Conservation (phyloP, 23 tunicate species). For the Corella eumyota region DNA sequence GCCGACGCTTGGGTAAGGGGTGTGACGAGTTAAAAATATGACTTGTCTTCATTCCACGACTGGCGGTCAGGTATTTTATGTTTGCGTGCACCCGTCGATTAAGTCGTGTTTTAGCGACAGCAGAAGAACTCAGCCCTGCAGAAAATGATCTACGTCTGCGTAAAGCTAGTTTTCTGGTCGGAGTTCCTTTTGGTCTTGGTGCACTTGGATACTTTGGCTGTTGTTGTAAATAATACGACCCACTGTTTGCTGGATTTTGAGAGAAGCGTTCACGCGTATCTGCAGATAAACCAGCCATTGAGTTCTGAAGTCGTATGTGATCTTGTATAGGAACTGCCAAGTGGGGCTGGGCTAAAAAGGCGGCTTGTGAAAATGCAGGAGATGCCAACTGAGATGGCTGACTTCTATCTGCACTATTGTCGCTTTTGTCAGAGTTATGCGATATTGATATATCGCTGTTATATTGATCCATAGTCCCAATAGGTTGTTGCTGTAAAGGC, state of each 20-base stretch:
- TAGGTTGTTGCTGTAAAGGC: no score
- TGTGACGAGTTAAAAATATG: conserved; percentile 12
- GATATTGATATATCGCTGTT: no score
- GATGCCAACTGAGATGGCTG: no score
- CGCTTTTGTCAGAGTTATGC: no score
- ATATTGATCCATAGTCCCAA: no score
- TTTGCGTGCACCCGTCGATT: conserved; percentile 3
- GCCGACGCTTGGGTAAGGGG: conserved; percentile 26
- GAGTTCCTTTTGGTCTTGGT: conserved; percentile 5
- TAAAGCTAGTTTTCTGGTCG: conserved; percentile 3
- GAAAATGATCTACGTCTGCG: conserved; percentile 38
- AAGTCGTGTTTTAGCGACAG: conserved; percentile 24
- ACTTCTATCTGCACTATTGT: no score
- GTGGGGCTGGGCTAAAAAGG: no score
- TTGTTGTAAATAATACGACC: neutral
- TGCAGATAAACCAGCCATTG: no score
- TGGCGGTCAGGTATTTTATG: neutral
- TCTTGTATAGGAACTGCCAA: no score
- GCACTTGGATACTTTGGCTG: conserved; percentile 4
- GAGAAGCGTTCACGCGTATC: no score
- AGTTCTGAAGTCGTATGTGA: no score
- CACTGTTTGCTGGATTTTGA: neutral
- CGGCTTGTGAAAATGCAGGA: no score
- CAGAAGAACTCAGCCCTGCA: conserved; percentile 14
- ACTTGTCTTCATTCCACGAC: neutral